Base-by-base conservation (phyloP, 1,140 invertebrate species). In the Drosophila ficusphila region DNA sequence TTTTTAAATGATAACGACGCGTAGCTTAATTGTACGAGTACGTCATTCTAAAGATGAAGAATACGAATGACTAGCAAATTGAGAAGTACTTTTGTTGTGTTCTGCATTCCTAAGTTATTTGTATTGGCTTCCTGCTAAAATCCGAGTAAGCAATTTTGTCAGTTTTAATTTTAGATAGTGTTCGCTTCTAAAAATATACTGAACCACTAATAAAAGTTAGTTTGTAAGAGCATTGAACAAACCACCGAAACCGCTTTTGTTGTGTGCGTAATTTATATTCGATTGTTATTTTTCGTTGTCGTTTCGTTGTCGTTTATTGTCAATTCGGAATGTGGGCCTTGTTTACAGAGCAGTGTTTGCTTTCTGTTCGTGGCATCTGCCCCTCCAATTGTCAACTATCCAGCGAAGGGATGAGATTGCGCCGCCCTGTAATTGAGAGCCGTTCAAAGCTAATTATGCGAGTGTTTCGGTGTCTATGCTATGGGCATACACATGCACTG, bases 371-470 rank as follows among this genome's bases (percentile, higher is more conserved):
- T 23, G 27, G 29, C 44, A 52, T 33, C 33, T 49, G 39, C 25
- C 46, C 54, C 47, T 47, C 39, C 52, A 44, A 48, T 58, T 38
- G 31, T 29, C 47, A 33, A 54, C 42, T 69, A 34, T 19, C 9
- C 65, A 31, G 19, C 21, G 27, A 0, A 2, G 12, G 7, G 27
- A 19, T 21, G 29, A 14, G 38, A 53, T 16, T 34, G 31, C 25
- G 11, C 34, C 19, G 39, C 29, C 19, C n/a, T 34, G 34, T 53
- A 72, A 73, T 76, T 82, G 65, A 41, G 34, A 29, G 39, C 29
- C 42, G 47, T 53, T 79, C 46, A 67, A 79, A 64, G 71, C 79
- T 85, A 79, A 75, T 83, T 85, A 62, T 68, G 54, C 53, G 31
- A 39, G 60, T 48, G 52, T 38, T 39, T 57, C 18, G 19, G 31